Evolutionary conservation across 2,888 invertebrate species (phyloP).

Genomic region (Galerucella pusilla): DNA sequence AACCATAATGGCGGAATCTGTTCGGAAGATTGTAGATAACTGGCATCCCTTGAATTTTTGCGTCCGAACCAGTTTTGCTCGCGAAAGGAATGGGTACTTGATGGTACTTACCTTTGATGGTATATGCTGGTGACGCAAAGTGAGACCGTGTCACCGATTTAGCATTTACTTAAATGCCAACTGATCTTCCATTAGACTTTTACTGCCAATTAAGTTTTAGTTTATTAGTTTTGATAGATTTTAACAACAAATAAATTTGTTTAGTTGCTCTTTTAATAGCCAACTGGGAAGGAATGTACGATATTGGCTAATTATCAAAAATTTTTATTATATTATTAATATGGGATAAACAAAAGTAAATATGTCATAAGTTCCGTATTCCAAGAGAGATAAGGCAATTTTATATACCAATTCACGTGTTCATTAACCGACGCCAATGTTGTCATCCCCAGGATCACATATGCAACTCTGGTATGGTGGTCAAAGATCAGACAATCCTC

Average conservation of each 20-base stretch:
- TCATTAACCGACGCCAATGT: too few species aligned
- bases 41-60: conserved; percentile 36
- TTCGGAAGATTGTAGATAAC: conserved; percentile 35
- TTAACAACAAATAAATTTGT: background rate
- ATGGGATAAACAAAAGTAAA: too few species aligned
- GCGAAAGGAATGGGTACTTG: conserved; percentile 24
- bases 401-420: too few species aligned
- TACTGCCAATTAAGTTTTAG: conserved; percentile 14
- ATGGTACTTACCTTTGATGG: conserved; percentile 24
- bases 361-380: too few species aligned
- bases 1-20: conserved; percentile 38
- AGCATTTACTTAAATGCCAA: conserved; percentile 12
- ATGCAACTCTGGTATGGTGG: too few species aligned
- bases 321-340: too few species aligned
- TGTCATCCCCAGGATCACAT: too few species aligned
- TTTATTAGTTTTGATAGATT: background rate
- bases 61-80: conserved; percentile 36
- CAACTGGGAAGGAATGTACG: too few species aligned
- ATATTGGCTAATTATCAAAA: too few species aligned
- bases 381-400: too few species aligned
- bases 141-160: conserved; percentile 17
- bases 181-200: conserved; percentile 19
- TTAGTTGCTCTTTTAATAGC: too few species aligned
- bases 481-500: too few species aligned
- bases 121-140: conserved; percentile 26